A percentile compares a stretch with the other conserved stretches of the same genome.
These are phyloP conservation scores for Darevskia nairensis DNA, from an alignment of 2,797 vertebrate genomes.

Conservation along the genomic window DNA sequence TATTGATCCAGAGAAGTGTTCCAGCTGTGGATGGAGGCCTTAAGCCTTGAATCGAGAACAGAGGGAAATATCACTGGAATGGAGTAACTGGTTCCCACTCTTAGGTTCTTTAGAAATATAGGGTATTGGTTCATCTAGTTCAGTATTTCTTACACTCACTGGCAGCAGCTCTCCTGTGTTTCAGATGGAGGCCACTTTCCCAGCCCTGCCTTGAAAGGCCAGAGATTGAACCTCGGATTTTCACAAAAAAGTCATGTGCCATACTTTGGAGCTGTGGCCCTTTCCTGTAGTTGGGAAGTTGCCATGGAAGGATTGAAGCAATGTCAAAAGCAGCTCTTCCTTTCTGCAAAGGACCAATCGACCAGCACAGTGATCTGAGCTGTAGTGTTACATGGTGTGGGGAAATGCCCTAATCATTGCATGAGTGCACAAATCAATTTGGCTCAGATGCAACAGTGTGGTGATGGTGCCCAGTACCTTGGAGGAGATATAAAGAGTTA, in stretches of 20 bases:
- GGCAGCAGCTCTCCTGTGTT: no score
- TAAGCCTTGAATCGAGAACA: not conserved
- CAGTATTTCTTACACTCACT: no score
- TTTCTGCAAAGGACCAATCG: not conserved
- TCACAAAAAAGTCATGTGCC: no score
- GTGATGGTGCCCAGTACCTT: not conserved
- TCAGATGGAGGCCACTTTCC: no score
- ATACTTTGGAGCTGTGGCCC: no score
- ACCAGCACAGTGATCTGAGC: not conserved
- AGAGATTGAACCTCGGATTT: no score
- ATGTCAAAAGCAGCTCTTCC: no score
- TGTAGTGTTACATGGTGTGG: not conserved
- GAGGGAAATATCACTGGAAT: not conserved
- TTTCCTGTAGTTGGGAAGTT: no score
- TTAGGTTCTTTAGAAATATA: not conserved
- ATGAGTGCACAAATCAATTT: not conserved
- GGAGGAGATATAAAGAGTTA: not conserved
- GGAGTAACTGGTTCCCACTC: not conserved
- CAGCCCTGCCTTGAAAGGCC: no score
- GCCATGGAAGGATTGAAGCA: no score
- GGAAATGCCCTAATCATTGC: not conserved
- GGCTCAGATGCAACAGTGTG: not conserved
- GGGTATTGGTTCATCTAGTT: not conserved
- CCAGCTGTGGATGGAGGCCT: not conserved
- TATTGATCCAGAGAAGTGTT: not conserved